phyloP scores from a whole-genome alignment of 2,797 vertebrate species.

The Pangasius mekongensis region DNA sequence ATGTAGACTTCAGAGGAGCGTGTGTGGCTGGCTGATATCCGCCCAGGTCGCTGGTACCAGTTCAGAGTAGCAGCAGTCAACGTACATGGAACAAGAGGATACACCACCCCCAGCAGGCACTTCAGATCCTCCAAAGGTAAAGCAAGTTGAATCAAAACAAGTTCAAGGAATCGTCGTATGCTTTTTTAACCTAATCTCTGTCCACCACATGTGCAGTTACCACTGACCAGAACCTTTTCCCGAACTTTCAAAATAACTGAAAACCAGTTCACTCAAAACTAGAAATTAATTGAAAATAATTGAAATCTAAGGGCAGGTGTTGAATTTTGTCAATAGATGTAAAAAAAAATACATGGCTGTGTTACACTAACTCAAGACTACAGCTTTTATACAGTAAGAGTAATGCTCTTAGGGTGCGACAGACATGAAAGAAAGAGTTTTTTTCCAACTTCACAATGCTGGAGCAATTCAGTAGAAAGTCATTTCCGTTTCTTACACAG shows the following conservation, averaged over 20 bases:
- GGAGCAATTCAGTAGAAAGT: background rate
- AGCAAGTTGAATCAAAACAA: background rate
- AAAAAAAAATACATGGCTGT: background rate
- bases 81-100: conserved; percentile 88
- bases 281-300: background rate
- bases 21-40: conserved; percentile 73
- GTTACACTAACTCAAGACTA: background rate
- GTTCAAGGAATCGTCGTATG: background rate
- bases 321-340: background rate
- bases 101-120: conserved; percentile 91
- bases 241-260: background rate
- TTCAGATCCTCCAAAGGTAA: conserved; percentile 87
- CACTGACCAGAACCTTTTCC: background rate
- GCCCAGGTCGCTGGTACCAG: conserved; percentile 92
- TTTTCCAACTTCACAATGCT: background rate
- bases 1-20: conserved; percentile 85
- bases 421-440: background rate
- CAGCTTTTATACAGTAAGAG: background rate
- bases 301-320: background rate
- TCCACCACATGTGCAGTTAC: background rate
- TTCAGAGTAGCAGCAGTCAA: conserved; percentile 91
- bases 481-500: no score
- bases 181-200: background rate
- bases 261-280: background rate
- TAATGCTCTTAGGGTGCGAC: background rate